phyloP scores from a whole-genome alignment of 2,888 invertebrate genomes.

The Acanthosepion esculentum region DNA sequence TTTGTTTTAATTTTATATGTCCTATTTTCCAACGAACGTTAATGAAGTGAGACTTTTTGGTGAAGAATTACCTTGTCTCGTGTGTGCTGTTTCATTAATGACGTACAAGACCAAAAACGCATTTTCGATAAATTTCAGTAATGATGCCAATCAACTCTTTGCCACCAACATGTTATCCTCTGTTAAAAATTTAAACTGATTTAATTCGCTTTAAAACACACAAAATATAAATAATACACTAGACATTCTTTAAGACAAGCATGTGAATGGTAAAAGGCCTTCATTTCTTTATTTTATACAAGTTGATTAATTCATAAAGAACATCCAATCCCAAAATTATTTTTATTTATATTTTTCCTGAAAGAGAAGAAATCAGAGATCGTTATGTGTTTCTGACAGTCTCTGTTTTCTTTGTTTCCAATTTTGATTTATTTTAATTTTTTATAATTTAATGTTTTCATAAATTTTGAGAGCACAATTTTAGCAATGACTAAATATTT shows the following conservation, averaged over 20 bases:
- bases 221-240: not conserved
- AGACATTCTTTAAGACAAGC: not conserved
- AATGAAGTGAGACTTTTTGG: not conserved
- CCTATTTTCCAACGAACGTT: conserved; percentile 14
- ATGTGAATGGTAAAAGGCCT: too few species aligned
- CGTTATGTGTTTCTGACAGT: not conserved
- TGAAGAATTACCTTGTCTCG: not conserved
- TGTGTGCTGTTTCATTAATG: not conserved
- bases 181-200: not conserved
- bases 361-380: not conserved
- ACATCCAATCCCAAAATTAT: not conserved
- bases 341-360: not conserved
- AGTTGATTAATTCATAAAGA: too few species aligned
- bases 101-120: not conserved
- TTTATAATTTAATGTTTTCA: not conserved
- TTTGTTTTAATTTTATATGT: not conserved
- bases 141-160: not conserved
- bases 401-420: not conserved
- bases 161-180: not conserved
- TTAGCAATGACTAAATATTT: not conserved
- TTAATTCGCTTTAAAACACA: not conserved
- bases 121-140: conserved; percentile 21
- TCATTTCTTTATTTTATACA: too few species aligned
- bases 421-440: not conserved
- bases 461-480: not conserved